Percentiles rank a stretch among this genome's conserved stretches.
These are phyloP conservation scores for Phalacrocorax carbo DNA, from an alignment of 2,113 vertebrate genomes.

Conservation along the genomic window DNA sequence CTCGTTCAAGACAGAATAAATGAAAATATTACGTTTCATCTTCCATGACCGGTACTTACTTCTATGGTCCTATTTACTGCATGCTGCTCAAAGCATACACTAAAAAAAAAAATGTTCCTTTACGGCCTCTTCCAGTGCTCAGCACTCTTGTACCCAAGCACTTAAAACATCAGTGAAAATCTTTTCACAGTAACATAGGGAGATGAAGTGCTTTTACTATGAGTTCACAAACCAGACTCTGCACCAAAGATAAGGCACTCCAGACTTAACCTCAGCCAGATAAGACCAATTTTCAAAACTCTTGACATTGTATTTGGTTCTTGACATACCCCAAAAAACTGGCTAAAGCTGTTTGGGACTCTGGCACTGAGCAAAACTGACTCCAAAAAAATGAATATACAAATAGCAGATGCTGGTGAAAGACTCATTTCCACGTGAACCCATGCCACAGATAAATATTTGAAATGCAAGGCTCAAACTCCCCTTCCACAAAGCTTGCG, in stretches of 20 bases:
- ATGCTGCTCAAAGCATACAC: neutral
- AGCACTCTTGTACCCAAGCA: neutral
- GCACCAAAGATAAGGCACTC: neutral
- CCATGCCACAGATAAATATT: neutral
- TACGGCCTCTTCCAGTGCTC: neutral
- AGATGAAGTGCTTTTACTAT: neutral
- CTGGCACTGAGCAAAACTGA: neutral
- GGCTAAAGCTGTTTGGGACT: neutral
- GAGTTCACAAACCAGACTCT: neutral
- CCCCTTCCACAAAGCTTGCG: too few relatives aligned
- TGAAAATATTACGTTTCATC: neutral
- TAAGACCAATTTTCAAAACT: neutral
- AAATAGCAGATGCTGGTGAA: neutral
- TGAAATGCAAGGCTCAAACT: neutral
- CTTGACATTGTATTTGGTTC: neutral
- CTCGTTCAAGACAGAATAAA: neutral
- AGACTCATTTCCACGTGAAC: neutral
- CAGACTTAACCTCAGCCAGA: neutral
- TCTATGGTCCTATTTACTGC: neutral
- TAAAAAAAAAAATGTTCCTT: neutral
- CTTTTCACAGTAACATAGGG: neutral
- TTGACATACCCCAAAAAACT: neutral
- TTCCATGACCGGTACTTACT: neutral
- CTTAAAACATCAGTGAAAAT: neutral
- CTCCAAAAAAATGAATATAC: neutral